Percentiles rank a stretch among this genome's conserved stretches.
Evolutionary conservation across 1,140 invertebrate genomes (phyloP).

Genomic region (Xylocopa sonorina): DNA sequence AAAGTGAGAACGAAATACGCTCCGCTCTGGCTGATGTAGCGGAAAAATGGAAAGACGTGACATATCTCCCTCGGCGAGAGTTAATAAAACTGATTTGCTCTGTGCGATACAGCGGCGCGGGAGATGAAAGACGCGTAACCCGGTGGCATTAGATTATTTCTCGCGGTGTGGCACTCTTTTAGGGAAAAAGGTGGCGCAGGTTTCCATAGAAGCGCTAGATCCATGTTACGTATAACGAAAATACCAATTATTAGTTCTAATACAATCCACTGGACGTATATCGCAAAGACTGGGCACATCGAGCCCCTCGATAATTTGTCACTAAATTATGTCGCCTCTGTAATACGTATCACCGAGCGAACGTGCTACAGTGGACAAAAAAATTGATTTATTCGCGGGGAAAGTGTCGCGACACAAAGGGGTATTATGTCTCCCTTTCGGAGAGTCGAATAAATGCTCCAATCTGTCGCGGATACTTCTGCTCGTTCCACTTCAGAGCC

Average conservation of each 20-base stretch:
- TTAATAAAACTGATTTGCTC: conserved; percentile 31
- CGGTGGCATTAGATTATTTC: neutral
- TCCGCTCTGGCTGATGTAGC: neutral
- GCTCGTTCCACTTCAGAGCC: conserved; percentile 17
- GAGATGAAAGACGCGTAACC: conserved; percentile 3
- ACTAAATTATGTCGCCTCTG: too few relatives aligned
- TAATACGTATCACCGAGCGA: too few relatives aligned
- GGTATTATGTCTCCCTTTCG: conserved; percentile 7
- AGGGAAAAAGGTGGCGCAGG: neutral
- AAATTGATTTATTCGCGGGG: conserved; percentile 36
- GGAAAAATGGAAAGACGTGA: conserved; percentile 1
- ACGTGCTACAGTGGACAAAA: neutral
- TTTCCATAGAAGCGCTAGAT: too few relatives aligned
- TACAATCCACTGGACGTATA: too few relatives aligned
- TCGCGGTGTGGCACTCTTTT: neutral
- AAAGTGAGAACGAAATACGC: conserved; percentile 24
- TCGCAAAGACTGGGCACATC: too few relatives aligned
- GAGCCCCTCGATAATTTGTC: too few relatives aligned
- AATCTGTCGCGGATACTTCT: conserved; percentile 50
- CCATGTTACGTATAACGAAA: too few relatives aligned
- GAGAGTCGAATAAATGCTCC: conserved; percentile 46
- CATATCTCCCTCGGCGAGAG: neutral
- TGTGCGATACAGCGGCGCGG: too few relatives aligned
- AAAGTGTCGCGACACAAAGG: conserved; percentile 31
- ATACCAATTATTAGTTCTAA: too few relatives aligned